phyloP scores from a whole-genome alignment of 2,888 invertebrate genomes.

The Conops quadrifasciatus region DNA sequence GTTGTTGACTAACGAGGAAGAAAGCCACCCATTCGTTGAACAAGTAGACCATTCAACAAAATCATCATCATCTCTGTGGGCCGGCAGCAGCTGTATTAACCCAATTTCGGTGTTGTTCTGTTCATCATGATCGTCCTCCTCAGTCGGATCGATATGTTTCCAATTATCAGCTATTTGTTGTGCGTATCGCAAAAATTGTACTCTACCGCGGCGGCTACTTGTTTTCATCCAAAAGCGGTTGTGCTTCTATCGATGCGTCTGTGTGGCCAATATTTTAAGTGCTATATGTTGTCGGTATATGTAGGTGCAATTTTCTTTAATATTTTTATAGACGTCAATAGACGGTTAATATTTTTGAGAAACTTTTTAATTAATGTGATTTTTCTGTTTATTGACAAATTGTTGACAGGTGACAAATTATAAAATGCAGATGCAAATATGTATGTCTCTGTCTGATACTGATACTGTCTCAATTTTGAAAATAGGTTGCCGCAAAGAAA shows the following conservation, averaged over 20 bases:
- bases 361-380: too few species aligned
- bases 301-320: constrained; percentile 1
- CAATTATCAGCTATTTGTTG: constrained; percentile 21
- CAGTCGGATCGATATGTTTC: not conserved
- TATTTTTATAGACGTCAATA: not conserved
- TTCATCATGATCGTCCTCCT: not conserved
- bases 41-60: too few species aligned
- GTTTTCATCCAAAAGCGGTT: not conserved
- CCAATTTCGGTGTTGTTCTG: not conserved
- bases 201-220: not conserved
- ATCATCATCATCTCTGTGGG: constrained; percentile 16
- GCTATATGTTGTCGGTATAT: not conserved
- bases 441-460: too few species aligned
- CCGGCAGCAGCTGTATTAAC: constrained; percentile 3
- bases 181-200: constrained; percentile 21
- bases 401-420: too few species aligned
- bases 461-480: too few species aligned
- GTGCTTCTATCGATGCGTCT: not conserved
- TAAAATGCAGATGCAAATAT: too few species aligned
- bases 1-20: too few species aligned
- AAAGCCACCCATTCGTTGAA: too few species aligned
- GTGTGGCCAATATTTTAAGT: too few species aligned
- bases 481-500: too few species aligned
- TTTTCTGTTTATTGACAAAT: too few species aligned
- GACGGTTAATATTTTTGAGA: too few species aligned